Evolutionary conservation across 2,888 invertebrate species (phyloP).

Genomic region (Opisthograptis luteolata): DNA sequence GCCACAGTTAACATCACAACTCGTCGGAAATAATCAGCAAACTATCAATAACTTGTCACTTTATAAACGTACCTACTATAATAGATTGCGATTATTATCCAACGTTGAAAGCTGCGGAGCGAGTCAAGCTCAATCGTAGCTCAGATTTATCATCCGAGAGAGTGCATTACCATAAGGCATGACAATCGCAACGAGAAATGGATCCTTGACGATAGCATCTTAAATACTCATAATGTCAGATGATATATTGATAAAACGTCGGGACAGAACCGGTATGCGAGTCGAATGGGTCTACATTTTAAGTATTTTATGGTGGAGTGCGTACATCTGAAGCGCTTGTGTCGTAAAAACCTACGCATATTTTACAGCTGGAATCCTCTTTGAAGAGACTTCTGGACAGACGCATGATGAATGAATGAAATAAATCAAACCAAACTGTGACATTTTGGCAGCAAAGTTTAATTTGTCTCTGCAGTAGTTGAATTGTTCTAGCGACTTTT

Average conservation of each 20-base stretch:
- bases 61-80: constrained; percentile 1
- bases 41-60: constrained; percentile 17
- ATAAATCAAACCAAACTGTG: constrained; percentile 29
- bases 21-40: constrained; percentile 12
- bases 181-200: constrained; percentile 48
- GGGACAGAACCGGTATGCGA: constrained; percentile 23
- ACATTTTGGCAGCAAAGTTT: constrained; percentile 20
- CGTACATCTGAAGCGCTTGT: constrained; percentile 15
- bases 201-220: constrained; percentile 56
- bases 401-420: constrained; percentile 30
- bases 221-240: constrained; percentile 44
- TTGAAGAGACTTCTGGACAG: constrained; percentile 27
- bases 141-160: constrained; percentile 46
- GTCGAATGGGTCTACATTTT: constrained; percentile 15
- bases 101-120: constrained; percentile 24
- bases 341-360: constrained; percentile 25
- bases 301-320: constrained; percentile 10
- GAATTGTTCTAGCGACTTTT: too few relatives aligned
- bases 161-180: constrained; percentile 37
- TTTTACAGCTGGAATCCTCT: constrained; percentile 17
- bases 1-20: constrained; percentile 3
- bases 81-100: constrained; percentile 17
- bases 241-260: constrained; percentile 41
- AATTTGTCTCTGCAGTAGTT: constrained; percentile 11
- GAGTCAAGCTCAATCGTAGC: constrained; percentile 23